phyloP scores from a whole-genome alignment of 2,113 vertebrate species.

The Colius striatus region DNA sequence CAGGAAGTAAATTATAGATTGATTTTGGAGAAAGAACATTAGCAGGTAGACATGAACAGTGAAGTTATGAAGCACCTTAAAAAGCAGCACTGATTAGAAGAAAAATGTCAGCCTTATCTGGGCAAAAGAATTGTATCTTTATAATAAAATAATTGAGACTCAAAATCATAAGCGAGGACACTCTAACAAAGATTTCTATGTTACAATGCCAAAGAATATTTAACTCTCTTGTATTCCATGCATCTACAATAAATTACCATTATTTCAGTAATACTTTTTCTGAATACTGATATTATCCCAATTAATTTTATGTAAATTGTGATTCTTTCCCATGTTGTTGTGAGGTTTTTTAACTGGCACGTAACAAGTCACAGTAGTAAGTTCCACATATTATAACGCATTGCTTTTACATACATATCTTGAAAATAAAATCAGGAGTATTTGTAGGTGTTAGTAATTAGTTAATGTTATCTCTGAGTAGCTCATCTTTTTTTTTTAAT shows the following conservation, averaged over 20 bases:
- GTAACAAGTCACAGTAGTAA: background rate
- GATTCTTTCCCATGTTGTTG: background rate
- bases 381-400: background rate
- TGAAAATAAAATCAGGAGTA: background rate
- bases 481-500: background rate
- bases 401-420: background rate
- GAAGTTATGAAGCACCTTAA: conserved; percentile 12
- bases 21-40: conserved; percentile 63
- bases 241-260: background rate
- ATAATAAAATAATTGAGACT: background rate
- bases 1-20: conserved; percentile 60
- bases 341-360: background rate
- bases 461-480: background rate
- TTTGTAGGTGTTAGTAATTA: background rate
- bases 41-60: conserved; percentile 4
- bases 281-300: background rate
- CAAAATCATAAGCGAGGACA: background rate
- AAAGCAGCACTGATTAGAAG: conserved; percentile 38
- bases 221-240: background rate
- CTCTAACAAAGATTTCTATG: background rate
- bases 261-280: background rate
- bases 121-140: background rate
- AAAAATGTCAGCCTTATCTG: background rate
- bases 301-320: background rate
- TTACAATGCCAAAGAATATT: background rate